Conservation (phyloP, 1,140 invertebrate species). For the Eumeta japonica region DNA sequence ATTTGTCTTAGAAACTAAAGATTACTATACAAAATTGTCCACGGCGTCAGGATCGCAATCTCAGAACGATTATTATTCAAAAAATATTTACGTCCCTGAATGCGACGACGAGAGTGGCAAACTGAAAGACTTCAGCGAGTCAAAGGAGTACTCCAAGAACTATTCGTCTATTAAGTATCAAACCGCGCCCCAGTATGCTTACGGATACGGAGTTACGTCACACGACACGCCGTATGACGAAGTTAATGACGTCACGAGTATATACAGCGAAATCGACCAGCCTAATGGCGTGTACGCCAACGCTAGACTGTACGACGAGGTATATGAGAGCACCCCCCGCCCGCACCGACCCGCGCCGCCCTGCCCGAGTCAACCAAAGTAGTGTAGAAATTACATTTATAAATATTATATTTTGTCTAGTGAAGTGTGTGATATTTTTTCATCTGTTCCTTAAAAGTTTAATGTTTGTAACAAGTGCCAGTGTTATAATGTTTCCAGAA, state of each 20-base stretch:
- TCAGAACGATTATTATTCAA: constrained; percentile 38
- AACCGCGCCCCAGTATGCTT: constrained; percentile 28
- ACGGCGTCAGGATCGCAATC: constrained; percentile 23
- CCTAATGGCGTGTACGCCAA: constrained; percentile 17
- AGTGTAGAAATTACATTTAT: no score
- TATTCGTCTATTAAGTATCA: constrained; percentile 45
- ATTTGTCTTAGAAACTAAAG: constrained; percentile 38
- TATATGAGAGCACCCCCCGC: constrained; percentile 30
- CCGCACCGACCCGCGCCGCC: constrained; percentile 47
- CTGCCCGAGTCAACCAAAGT: constrained; percentile 35
- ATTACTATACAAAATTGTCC: constrained; percentile 46
- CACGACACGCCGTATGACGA: constrained; percentile 23
- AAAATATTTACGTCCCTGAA: constrained; percentile 46
- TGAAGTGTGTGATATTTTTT: no score
- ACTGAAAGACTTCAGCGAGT: constrained; percentile 38
- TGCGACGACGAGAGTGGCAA: constrained; percentile 37
- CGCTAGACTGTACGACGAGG: constrained; percentile 37
- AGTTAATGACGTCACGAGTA: constrained; percentile 34
- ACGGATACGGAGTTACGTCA: constrained; percentile 17
- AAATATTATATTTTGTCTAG: no score
- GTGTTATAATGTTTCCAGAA: no score
- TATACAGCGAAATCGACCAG: constrained; percentile 43
- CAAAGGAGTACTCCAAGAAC: constrained; percentile 42
- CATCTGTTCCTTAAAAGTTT: no score
- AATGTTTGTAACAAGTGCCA: no score